Evolutionary conservation across 2,113 vertebrate species (phyloP), one percentile per base, ranked within the genome.

Genomic region (Oryzias woworae): DNA sequence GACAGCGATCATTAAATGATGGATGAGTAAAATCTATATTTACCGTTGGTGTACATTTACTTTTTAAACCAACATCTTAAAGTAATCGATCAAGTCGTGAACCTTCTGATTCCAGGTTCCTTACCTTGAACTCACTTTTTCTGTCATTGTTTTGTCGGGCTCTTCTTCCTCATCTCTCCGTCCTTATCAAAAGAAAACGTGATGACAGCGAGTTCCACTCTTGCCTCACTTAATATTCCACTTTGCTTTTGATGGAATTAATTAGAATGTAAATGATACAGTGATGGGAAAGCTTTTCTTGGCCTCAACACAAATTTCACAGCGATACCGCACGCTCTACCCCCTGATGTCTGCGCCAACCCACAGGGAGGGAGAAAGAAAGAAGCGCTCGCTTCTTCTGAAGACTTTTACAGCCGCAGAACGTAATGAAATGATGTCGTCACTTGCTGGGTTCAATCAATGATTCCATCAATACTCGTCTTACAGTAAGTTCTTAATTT

Each of bases 191-290:
- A 64, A 75, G 63, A 54, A 49, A 62, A 64, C 55, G 54, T 44
- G 72, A 61, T 62, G 80, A 53, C 69, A 76, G 76, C 78, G 42
- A 66, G 51, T 68, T 54, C 49, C 62, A 57, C 83, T 79, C 79
- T 72, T 52, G 20, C 26, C 80, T 82, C 77, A 69, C 80, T 85
- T 66, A 80, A 81, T 60, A 83, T 82, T 83, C 84, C 52, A 61
- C 82, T 73, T 75, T 53, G 71, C 82, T 83, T 87, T 86, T 85
- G 88, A 87, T 86, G 84, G 84, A 77, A 87, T 88, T 87, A 66
- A 90, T 90, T 88, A 86, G 80, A 88, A 88, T 87, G 69, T 80
- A 85, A 88, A 88, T 87, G 63, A 87, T 58, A 65, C 53, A 28
- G 61, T 61, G 78, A 84, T 78, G 62, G 82, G 77, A 79, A 77